Evolutionary conservation across 2,797 vertebrate species (phyloP), one percentile per base, ranked within the genome.

Genomic region (Menidia menidia): DNA sequence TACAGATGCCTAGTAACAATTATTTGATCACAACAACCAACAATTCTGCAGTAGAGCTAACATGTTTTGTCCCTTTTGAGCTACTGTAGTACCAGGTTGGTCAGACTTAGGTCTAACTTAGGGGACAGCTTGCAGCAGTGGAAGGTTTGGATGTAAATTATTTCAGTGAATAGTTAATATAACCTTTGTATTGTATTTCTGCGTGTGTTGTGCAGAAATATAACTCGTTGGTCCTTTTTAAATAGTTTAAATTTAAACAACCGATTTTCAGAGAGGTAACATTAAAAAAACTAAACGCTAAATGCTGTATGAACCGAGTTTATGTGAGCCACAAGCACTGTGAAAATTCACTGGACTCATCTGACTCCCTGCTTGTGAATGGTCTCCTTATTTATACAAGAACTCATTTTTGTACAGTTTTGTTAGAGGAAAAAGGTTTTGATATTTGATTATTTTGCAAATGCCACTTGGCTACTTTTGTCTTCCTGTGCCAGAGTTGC

Each of bases 311-410:
- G 14, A 80, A 80, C 51, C 43, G 66, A 53, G 47, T 80, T 71
- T 56, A 14, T 68, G 81, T 79, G 72, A 86, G 69, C 75, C 59
- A 7, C 44, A 19, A 68, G 65, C 41, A n/a, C 81, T 83, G 70
- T 86, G 86, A 91, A 89, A 83, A 91, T 69, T 47, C 59, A 47
- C 41, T 2, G 58, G 85, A 78, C 79, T 80, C 71, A 43, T 91
- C 86, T 87, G 69, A 67, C 82, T 68, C 58, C 82, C 88, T 90
- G 92, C 88, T 92, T 91, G 90, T 83, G 83, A 93, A 93, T 81
- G 83, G 82, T 88, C 91, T 93, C 85, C 91, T 95, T 95, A 95
- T 95, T 96, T 96, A 95, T 95, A 94, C 92, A 92, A 92, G 64
- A 90, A 93, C 88, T 94, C 92, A 90, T 94, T 94, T 25, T 95